Percentiles rank a stretch among this genome's conserved stretches.
Evolutionary conservation across 2,113 vertebrate genomes (phyloP).

Genomic region (Eudyptes chrysolophus): DNA sequence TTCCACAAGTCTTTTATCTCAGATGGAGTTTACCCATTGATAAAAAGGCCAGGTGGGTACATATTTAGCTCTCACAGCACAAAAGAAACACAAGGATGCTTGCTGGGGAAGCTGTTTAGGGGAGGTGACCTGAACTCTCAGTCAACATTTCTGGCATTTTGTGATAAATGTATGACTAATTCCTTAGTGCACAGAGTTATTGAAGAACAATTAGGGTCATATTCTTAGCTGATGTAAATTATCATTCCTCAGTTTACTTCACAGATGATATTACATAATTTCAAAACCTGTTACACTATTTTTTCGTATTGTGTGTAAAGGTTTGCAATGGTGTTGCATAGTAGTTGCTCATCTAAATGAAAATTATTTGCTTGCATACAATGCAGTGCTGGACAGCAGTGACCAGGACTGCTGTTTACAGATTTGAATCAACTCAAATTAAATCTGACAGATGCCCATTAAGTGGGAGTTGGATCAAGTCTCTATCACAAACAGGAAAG

Average conservation of each 20-base stretch:
- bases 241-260: not conserved
- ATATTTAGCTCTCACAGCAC: not conserved
- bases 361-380: not conserved
- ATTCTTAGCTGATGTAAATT: not conserved
- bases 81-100: not conserved
- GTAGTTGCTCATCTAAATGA: not conserved
- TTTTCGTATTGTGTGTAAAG: not conserved
- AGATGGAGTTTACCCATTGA: not conserved
- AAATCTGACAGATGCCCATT: not conserved
- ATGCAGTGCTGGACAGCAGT: not conserved
- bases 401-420: not conserved
- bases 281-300: not conserved
- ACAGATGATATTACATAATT: not conserved
- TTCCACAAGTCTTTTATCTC: not conserved
- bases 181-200: not conserved
- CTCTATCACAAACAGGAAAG: not conserved
- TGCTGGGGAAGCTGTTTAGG: not conserved
- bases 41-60: not conserved
- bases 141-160: not conserved
- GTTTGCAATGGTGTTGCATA: not conserved
- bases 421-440: not conserved
- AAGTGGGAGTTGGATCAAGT: not conserved
- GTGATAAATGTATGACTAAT: not conserved
- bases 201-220: not conserved
- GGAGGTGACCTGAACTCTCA: not conserved